These are phyloP conservation scores for Pegea sp. DNA, from an alignment of 23 tunicate genomes.

Conservation along the genomic window DNA sequence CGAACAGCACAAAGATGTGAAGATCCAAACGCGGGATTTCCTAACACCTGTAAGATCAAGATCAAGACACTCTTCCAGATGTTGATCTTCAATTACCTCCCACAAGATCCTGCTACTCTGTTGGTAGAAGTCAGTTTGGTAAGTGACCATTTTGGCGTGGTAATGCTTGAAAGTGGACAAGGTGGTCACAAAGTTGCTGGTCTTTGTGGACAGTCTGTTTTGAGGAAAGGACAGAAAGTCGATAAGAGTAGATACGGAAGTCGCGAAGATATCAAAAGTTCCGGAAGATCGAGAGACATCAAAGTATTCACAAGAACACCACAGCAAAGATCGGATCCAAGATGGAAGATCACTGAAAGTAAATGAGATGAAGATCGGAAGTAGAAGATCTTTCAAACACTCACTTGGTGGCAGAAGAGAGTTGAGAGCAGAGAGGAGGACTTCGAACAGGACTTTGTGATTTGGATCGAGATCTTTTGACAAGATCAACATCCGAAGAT, in stretches of 20 bases:
- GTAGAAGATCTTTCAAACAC: too few species aligned
- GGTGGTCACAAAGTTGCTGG: not conserved
- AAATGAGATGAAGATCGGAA: too few species aligned
- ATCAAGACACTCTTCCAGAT: not conserved
- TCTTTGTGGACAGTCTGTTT: not conserved
- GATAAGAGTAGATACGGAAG: conserved; percentile 5
- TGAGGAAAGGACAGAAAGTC: conserved; percentile 6
- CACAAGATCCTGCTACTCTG: conserved; percentile 25
- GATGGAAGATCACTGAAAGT: too few species aligned
- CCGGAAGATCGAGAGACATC: too few species aligned
- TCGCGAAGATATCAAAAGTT: conserved; percentile 1
- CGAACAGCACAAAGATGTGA: conserved; percentile 21
- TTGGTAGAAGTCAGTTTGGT: conserved; percentile 24
- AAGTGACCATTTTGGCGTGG: conserved; percentile 9
- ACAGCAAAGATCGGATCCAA: conserved; percentile 7
- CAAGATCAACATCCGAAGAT: too few species aligned
- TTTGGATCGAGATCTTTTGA: too few species aligned
- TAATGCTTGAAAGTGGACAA: conserved; percentile 23
- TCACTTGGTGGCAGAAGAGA: too few species aligned
- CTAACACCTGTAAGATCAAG: conserved; percentile 8
- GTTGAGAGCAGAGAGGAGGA: too few species aligned
- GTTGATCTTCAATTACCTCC: conserved; percentile 12
- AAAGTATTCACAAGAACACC: conserved; percentile 9
- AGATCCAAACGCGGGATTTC: not conserved
- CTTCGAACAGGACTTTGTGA: too few species aligned